Evolutionary conservation across 2,797 vertebrate genomes (phyloP), one percentile per base, ranked within the genome.

Genomic region (Allobates femoralis): DNA sequence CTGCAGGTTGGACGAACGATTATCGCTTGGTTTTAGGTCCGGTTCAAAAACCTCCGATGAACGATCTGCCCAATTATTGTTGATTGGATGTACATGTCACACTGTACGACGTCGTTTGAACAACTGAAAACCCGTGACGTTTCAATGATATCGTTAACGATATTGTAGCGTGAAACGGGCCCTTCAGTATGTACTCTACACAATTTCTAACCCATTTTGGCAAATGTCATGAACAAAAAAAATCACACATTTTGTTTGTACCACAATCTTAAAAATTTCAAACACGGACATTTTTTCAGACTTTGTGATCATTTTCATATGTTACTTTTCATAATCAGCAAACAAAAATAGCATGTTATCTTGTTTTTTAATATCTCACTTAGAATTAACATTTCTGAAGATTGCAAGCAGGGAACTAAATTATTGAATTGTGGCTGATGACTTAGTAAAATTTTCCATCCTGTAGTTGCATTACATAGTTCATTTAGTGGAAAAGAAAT

Each of bases 401-500:
- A 71, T 64, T 55, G 69, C 69, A 53, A 74, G 71, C 76, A 76
- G 58, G 51, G 58, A 76, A 74, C 26, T 80, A 67, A 83, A 77
- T 74, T 84, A 77, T 79, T 73, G 37, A 73, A 73, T 73, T 87
- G 76, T 66, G 71, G 86, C 77, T 37, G 81, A 75, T 64, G 76
- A 62, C 71, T 87, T 75, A 67, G 53, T 85, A 81, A 83, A 81
- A 88, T 81, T 88, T 88, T 88, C 82, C 86, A 88, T 84, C 55
- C 77, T 88, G 83, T 88, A 81, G 67, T 55, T 88, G 86, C 67
- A 88, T 88, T 84, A 88, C 86, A 85, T 88, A 51, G 83, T 67
- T 85, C 50, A 76, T 75, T 85, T 75, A 78, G 75, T 87, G 75
- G 69, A 87, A 83, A 88, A 77, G 41, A 88, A 88, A 88, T 75